These are phyloP conservation scores for Drosophila mauritiana DNA, from an alignment of 1,140 invertebrate species.

Conservation along the genomic window DNA sequence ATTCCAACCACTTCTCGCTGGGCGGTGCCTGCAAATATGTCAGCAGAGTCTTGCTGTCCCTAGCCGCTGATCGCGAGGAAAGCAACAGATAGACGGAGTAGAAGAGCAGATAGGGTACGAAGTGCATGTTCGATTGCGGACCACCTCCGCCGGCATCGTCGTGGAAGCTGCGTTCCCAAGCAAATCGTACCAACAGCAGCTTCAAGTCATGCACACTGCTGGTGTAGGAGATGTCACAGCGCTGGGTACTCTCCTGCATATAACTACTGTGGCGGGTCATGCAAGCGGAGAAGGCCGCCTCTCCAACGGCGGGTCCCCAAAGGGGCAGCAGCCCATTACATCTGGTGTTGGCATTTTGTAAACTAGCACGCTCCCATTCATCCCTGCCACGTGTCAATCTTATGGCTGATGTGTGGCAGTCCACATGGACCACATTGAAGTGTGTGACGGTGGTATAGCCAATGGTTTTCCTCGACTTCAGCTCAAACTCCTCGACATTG, in stretches of 20 bases:
- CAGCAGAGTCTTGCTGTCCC: conserved; percentile 90
- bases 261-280: conserved; percentile 95
- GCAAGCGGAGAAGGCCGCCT: conserved; percentile 97
- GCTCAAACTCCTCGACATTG: conserved; percentile 97
- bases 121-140: conserved; percentile 98
- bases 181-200: conserved; percentile 94
- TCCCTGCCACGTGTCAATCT: conserved; percentile 90
- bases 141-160: conserved; percentile 98
- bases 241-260: conserved; percentile 93
- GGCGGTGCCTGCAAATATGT: conserved; percentile 88
- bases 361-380: conserved; percentile 98
- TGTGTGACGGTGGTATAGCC: conserved; percentile 98
- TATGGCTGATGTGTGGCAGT: conserved; percentile 98
- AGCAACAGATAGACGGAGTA: conserved; percentile 95
- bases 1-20: conserved; percentile 89
- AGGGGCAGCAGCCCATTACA: conserved; percentile 98
- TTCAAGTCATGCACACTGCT: conserved; percentile 98
- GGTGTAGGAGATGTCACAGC: conserved; percentile 94
- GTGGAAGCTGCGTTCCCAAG: conserved; percentile 97
- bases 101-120: conserved; percentile 97
- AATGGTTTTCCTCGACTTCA: conserved; percentile 92
- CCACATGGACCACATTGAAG: conserved; percentile 99
- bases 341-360: conserved; percentile 98
- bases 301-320: conserved; percentile 98
- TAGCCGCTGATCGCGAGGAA: conserved; percentile 80